Percentiles rank a stretch among this genome's conserved stretches.
Conservation (phyloP, 1,140 invertebrate genomes). For the Ceratosolen solmsi region DNA sequence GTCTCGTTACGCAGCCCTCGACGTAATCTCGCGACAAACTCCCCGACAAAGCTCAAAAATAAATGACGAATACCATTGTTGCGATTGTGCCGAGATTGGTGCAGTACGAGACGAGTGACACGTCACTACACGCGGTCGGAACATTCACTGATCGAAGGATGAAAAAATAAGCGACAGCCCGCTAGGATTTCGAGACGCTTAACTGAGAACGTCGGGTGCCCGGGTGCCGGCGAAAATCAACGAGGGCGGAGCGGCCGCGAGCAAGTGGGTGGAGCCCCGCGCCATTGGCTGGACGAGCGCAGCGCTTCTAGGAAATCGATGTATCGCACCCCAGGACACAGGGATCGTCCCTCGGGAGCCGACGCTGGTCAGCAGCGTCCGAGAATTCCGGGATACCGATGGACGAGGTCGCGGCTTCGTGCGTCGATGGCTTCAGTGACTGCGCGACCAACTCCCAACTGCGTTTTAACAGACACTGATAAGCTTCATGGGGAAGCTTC, state of each 20-base stretch:
- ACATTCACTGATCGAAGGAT: background rate
- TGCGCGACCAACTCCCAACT: background rate
- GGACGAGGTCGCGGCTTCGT: background rate
- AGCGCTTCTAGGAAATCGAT: background rate
- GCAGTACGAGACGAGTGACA: background rate
- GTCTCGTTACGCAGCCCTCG: no score
- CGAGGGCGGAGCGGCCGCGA: slow-evolving; percentile 60
- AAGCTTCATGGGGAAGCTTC: no score
- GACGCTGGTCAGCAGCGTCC: no score
- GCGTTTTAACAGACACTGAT: no score
- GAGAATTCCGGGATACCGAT: background rate
- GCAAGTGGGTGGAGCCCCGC: slow-evolving; percentile 62
- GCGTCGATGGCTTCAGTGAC: background rate
- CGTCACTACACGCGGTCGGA: background rate
- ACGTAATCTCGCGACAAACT: background rate
- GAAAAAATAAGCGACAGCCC: background rate
- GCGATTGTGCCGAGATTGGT: background rate
- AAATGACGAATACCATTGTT: background rate
- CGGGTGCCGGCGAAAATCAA: background rate
- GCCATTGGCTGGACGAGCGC: slow-evolving; percentile 50
- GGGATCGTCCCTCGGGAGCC: background rate
- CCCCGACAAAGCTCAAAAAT: background rate
- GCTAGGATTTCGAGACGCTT: background rate
- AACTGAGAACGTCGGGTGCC: background rate
- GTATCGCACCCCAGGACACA: background rate